Conservation (phyloP, 2,113 vertebrate species). For the Piprites chloris region DNA sequence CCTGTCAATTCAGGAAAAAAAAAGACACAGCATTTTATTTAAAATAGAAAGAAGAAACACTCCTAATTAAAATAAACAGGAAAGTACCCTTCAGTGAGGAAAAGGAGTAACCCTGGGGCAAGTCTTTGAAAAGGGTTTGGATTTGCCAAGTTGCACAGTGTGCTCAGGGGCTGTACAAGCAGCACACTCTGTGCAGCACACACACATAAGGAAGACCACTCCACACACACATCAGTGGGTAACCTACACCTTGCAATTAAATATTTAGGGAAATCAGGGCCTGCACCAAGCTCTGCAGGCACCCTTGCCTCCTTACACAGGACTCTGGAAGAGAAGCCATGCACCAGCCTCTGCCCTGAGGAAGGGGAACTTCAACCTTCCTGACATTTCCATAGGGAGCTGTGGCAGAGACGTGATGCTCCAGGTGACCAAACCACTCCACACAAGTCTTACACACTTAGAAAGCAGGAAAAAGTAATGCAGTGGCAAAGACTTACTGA, state of each 20-base stretch:
- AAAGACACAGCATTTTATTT: neutral
- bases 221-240: neutral
- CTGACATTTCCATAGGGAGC: accelerated
- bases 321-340: neutral
- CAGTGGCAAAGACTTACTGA: neutral
- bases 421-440: neutral
- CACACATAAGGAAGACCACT: neutral
- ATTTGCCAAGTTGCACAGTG: neutral
- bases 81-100: neutral
- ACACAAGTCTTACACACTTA: neutral
- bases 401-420: neutral
- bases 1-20: neutral
- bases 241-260: neutral
- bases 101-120: slow-evolving; percentile 19
- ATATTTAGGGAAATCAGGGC: neutral
- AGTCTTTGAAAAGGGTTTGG: neutral
- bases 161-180: neutral
- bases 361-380: neutral
- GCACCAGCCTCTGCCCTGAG: neutral
- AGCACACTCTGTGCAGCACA: neutral
- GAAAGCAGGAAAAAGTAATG: neutral
- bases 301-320: neutral
- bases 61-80: neutral
- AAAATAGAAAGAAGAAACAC: neutral
- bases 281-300: neutral